Percentiles rank a stretch among this genome's conserved stretches.
Evolutionary conservation across 2,113 vertebrate species (phyloP).

Genomic region (Gavia stellata): DNA sequence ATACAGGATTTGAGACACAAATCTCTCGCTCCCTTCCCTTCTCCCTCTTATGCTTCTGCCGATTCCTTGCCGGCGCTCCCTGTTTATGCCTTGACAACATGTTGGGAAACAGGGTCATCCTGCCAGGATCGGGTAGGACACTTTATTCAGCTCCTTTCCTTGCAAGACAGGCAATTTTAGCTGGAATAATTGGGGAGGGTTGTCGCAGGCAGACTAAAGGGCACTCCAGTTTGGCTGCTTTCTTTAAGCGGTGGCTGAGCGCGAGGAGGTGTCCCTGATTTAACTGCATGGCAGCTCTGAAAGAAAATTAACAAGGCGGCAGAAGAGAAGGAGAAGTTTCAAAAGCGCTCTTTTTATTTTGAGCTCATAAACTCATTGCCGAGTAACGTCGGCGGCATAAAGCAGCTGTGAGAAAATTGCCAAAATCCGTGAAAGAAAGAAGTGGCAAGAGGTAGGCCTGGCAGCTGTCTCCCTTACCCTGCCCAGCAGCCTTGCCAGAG

Average conservation of each 20-base stretch:
- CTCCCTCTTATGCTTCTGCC: background rate
- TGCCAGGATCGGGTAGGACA: background rate
- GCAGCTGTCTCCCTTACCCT: slow-evolving; percentile 54
- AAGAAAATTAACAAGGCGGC: background rate
- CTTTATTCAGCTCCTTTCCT: background rate
- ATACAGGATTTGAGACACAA: background rate
- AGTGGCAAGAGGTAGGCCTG: slow-evolving; percentile 25
- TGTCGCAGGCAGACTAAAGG: slow-evolving; percentile 7
- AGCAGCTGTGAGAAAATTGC: slow-evolving; percentile 58
- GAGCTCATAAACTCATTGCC: background rate
- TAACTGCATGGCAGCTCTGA: slow-evolving; percentile 41
- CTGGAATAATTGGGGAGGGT: slow-evolving; percentile 17
- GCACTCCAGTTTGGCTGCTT: background rate
- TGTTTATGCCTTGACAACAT: background rate
- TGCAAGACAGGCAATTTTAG: slow-evolving; percentile 1
- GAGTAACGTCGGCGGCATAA: fast-evolving
- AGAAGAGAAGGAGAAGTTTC: background rate
- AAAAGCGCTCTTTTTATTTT: background rate
- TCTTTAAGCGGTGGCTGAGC: background rate
- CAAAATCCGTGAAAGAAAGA: slow-evolving; percentile 38
- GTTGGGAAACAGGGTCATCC: background rate
- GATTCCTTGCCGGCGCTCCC: background rate
- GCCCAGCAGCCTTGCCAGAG: background rate
- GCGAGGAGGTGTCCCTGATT: slow-evolving; percentile 1
- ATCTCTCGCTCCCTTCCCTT: background rate